Base-by-base conservation (phyloP, 2,888 invertebrate species). In the Trichogramma evanescens region DNA sequence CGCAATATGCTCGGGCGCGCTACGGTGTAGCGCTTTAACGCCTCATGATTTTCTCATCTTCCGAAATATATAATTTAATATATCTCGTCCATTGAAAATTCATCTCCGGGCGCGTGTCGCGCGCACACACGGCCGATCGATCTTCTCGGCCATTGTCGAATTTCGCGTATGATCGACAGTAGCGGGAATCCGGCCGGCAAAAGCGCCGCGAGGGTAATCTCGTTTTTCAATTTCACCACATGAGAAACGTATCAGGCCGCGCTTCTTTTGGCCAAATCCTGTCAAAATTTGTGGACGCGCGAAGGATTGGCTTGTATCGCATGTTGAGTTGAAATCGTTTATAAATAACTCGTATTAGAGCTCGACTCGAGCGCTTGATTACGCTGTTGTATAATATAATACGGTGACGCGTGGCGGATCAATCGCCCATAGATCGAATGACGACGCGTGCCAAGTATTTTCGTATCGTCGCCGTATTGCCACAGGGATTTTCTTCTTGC, bases 361-460 rank as follows among this genome's bases (percentile, higher is more conserved):
- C 26, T 26, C 26, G 26, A 65, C 65, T 75, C 76, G 72, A 68
- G 68, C 73, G 69, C 71, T 41, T 50, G 55, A 55, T 55, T 55
- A 48, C 55, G 41, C 48, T 39, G 48, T 57, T 51, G 57, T 26
- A 26, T 26, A 26, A 26, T 26, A 26, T 26, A 26, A 26, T 26
- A 57, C 44, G 54, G 43, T 49, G 53, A 53, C 58, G 54, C 58
- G 58, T 58, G 58, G 10, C 68, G 73, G 77, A 77, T 77, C 77
- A 77, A 74, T 75, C 73, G 72, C 68, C 68, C 66, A 63, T 40
- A 9, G 42, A 45, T 10, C 39, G n/a, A 6, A 6, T 38, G 50
- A 50, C 66, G 70, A 66, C 77, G 76, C 75, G 76, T 76, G 77
- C 70, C 72, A 71, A 8, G 68, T 76, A 75, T 76, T 77, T 76